Percentiles rank a stretch among this genome's conserved stretches.
Evolutionary conservation across 2,113 vertebrate species (phyloP).

Genomic region (Spheniscus mendiculus): DNA sequence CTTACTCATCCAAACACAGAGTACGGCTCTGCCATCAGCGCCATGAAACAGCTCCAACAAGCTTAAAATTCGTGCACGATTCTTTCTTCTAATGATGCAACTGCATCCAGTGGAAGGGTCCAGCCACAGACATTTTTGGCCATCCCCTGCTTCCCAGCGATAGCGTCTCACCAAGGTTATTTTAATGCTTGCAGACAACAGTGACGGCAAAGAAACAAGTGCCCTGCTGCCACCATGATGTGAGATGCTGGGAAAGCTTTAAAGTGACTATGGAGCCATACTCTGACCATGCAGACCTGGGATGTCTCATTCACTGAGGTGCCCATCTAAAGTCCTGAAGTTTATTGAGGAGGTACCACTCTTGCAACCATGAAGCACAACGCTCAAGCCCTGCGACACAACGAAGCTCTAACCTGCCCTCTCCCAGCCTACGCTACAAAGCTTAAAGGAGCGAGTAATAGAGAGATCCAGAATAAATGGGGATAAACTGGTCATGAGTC

Average conservation of each 20-base stretch:
- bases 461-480: background rate
- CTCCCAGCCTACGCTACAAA: background rate
- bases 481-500: background rate
- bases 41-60: background rate
- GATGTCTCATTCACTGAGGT: background rate
- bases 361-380: background rate
- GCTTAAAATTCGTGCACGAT: rapidly evolving
- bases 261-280: rapidly evolving
- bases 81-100: background rate
- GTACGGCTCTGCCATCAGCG: background rate
- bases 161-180: background rate
- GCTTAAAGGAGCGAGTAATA: rapidly evolving
- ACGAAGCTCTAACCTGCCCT: background rate
- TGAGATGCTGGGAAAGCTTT: background rate
- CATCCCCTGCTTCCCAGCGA: background rate
- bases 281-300: background rate
- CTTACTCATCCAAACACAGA: background rate
- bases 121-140: background rate
- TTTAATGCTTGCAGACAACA: background rate
- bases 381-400: rapidly evolving
- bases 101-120: background rate
- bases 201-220: background rate
- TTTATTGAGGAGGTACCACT: background rate
- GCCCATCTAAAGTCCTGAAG: background rate
- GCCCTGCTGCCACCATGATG: background rate